Evolutionary conservation across 1,140 invertebrate species (phyloP).

Genomic region (Microplitis demolitor): DNA sequence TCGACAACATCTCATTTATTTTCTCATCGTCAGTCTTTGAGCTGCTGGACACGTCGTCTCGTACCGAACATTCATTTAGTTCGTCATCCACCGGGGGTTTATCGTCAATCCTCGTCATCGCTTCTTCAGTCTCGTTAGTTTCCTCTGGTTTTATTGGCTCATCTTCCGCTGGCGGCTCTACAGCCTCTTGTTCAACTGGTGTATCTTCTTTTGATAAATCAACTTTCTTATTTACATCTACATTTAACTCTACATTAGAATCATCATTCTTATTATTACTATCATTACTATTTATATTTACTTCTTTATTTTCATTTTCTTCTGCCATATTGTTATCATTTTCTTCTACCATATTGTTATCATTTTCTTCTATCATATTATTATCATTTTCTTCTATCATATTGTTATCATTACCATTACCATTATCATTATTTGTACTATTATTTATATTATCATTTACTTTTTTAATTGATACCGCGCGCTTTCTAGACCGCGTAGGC

Average conservation of each 20-base stretch:
- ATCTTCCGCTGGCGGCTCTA: neutral
- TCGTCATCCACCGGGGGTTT: neutral
- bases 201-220: neutral
- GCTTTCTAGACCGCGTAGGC: constrained; percentile 29
- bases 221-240: neutral
- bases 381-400: no score
- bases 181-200: no score
- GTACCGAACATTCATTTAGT: neutral
- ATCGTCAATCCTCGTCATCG: neutral
- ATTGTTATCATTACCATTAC: no score
- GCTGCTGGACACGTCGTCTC: constrained; percentile 30
- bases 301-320: neutral
- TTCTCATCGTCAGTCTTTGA: constrained; percentile 52
- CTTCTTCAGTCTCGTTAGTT: neutral
- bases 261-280: neutral
- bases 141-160: neutral
- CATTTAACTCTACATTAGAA: neutral
- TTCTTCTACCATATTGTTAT: neutral
- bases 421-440: neutral
- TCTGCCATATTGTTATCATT: neutral
- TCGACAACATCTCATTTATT: constrained; percentile 39
- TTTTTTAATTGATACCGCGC: constrained; percentile 17
- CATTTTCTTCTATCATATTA: neutral
- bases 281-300: no score
- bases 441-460: neutral